Percentiles rank a stretch among this genome's conserved stretches.
Conservation (phyloP, 2,113 vertebrate genomes). For the Salvelinus fontinalis region DNA sequence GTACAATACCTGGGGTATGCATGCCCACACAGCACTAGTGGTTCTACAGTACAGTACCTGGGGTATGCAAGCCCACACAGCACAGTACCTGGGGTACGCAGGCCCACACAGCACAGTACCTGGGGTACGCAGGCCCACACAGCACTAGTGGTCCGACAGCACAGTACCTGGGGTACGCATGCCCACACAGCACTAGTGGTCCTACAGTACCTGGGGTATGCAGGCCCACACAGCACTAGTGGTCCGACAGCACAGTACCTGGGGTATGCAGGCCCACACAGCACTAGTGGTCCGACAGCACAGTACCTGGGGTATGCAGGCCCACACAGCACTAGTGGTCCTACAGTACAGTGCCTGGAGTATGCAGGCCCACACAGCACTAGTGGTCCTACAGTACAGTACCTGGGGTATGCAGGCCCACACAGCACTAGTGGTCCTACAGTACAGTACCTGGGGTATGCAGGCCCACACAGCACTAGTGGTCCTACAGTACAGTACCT, state of each 20-base stretch:
- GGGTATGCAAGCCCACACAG: too few relatives aligned
- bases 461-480: conserved; percentile 88
- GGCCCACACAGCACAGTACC: too few relatives aligned
- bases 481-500: too few relatives aligned
- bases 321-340: conserved; percentile 60
- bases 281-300: too few relatives aligned
- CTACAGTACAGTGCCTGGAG: conserved; percentile 70
- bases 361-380: conserved; percentile 91
- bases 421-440: conserved; percentile 93
- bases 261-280: too few relatives aligned
- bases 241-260: conserved; percentile 75
- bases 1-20: too few relatives aligned
- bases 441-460: conserved; percentile 87
- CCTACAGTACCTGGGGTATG: conserved; percentile 75
- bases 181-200: conserved; percentile 74
- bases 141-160: neutral
- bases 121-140: conserved; percentile 90
- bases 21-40: too few relatives aligned
- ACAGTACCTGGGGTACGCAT: conserved; percentile 78
- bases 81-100: too few relatives aligned
- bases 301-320: fast-evolving
- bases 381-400: conserved; percentile 88
- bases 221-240: conserved; percentile 93
- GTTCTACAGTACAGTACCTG: too few relatives aligned
- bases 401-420: conserved; percentile 92